Evolutionary conservation across 2,113 vertebrate genomes (phyloP).

Genomic region (Nymphicus hollandicus): DNA sequence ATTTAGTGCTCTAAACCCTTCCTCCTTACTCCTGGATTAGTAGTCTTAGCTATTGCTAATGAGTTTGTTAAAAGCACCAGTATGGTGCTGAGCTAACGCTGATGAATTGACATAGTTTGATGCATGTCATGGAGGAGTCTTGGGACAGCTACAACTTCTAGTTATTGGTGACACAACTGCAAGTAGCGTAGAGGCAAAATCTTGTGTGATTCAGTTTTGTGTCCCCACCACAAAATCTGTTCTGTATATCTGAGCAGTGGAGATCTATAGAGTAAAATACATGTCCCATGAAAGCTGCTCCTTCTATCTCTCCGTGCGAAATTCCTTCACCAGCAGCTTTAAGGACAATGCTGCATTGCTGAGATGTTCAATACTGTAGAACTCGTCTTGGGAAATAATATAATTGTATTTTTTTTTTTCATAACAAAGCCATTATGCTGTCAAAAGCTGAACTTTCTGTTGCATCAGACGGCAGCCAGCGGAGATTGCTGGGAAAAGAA

Average conservation of each 20-base stretch:
- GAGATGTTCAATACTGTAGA: background rate
- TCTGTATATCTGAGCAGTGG: background rate
- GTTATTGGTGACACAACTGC: background rate
- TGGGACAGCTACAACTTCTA: background rate
- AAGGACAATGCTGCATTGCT: conserved; percentile 19
- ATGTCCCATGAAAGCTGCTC: background rate
- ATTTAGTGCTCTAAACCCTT: background rate
- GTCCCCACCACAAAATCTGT: background rate
- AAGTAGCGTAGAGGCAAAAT: background rate
- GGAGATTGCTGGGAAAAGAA: conserved; percentile 40
- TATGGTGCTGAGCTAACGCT: accelerated
- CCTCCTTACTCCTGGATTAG: background rate
- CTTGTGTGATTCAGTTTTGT: background rate
- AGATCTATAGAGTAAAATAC: background rate
- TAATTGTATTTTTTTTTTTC: conserved; percentile 45
- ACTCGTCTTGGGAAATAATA: conserved; percentile 46
- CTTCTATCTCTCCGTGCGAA: background rate
- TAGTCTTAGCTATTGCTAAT: background rate
- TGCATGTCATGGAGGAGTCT: background rate
- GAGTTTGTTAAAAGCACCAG: background rate
- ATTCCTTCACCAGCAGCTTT: background rate
- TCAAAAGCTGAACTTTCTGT: conserved; percentile 44
- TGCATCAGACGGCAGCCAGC: background rate
- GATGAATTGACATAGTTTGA: background rate
- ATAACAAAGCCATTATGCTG: conserved; percentile 43